Evolutionary conservation across 1,140 invertebrate genomes (phyloP), one percentile per base, ranked within the genome.

Genomic region (Cecropterus lyciades): DNA sequence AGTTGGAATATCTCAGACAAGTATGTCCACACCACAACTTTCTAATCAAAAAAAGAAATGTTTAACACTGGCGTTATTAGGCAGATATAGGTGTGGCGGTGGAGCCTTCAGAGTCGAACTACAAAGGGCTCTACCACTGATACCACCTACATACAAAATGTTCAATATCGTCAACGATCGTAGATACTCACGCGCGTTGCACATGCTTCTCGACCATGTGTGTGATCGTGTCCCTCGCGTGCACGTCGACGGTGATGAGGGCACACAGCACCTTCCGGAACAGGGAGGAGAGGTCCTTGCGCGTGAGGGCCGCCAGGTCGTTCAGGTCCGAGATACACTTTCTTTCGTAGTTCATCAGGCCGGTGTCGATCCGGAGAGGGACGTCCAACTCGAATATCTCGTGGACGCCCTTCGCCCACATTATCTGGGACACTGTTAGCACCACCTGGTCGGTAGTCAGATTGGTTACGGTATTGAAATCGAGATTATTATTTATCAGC

Each of bases 161-260:
- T n/a, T n/a, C n/a, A n/a, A n/a, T n/a, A n/a, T n/a, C n/a, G n/a
- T n/a, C 20, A 20, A 20, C 20, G 20, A 20, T n/a, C 20, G 20
- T 20, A 42, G 9, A 40, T 66, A 91, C 91, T 91, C 79, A 96
- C 95, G 94, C 93, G 40, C 90, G 93, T 13, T 86, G 77, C 0
- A 96, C 93, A 79, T 94, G 92, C 62, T 94, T 95, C 65, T 95
- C 93, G 0, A 97, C 94, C 81, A 98, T 93, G 67, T 95, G 94
- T 0, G 94, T 93, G 10, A 98, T 94, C 11, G 96, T 97, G 80
- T 98, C 97, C 78, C 97, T 94, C 6, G 95, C 96, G 77, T 98
- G 97, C 0, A 98, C 97, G 89, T 98, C 97, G 5, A 98, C 94
- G 0, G 97, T 98, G 55, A 98, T 97, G 0, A 98, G 89, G 11